A percentile compares a stretch with the other conserved stretches of the same genome.
These are phyloP conservation scores for Carposina sasakii DNA, from an alignment of 1,140 invertebrate species.

Conservation along the genomic window DNA sequence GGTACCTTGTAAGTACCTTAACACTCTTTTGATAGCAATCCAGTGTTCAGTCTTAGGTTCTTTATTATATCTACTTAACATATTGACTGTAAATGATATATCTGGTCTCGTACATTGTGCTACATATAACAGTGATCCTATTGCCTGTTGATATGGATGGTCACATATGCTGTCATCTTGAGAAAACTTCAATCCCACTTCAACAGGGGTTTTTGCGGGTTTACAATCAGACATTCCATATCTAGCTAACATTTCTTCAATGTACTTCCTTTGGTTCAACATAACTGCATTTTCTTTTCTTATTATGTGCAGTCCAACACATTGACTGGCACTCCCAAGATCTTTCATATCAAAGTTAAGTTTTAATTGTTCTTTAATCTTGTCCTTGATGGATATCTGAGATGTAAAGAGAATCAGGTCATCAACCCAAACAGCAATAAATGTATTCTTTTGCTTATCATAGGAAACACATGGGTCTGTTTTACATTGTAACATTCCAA, in stretches of 20 bases:
- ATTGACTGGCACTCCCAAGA: constrained; percentile 29
- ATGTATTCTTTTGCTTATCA: constrained; percentile 13
- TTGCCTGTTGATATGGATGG: background rate
- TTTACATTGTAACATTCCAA: constrained; percentile 16
- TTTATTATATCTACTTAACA: background rate
- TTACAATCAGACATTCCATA: background rate
- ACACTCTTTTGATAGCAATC: background rate
- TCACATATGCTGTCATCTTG: too few relatives aligned
- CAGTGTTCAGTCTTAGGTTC: background rate
- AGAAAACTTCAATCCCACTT: too few relatives aligned
- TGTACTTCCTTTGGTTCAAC: constrained; percentile 20
- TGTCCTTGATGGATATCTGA: constrained; percentile 6
- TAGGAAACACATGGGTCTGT: constrained; percentile 26
- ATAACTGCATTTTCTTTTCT: constrained; percentile 16
- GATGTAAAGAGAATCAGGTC: constrained; percentile 25
- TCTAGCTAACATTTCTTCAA: too few relatives aligned
- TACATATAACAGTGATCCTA: background rate
- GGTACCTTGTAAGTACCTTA: background rate
- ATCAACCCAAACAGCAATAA: constrained; percentile 32
- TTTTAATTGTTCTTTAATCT: constrained; percentile 16
- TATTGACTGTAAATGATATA: background rate
- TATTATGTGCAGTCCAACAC: constrained; percentile 28
- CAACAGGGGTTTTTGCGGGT: background rate
- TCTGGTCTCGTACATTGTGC: background rate
- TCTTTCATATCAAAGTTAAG: constrained; percentile 28